Evolutionary conservation across 2,113 vertebrate genomes (phyloP).

Genomic region (Callithrix jacchus): DNA sequence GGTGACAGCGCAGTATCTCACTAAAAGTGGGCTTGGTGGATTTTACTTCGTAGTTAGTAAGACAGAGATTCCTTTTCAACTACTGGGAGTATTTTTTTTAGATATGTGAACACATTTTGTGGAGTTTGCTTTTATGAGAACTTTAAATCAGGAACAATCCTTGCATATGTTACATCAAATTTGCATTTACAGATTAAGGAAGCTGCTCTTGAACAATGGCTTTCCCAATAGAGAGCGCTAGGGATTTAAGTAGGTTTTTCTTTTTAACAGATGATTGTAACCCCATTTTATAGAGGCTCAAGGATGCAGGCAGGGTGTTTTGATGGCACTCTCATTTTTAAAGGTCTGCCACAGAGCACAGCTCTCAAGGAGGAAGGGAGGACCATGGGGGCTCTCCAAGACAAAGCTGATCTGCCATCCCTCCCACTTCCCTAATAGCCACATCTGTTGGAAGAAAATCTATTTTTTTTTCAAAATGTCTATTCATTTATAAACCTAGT

Average conservation of each 20-base stretch:
- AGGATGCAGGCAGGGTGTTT: neutral
- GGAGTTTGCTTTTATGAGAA: neutral
- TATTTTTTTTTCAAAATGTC: neutral
- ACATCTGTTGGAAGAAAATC: neutral
- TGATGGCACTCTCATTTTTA: neutral
- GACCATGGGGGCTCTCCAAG: neutral
- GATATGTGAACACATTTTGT: neutral
- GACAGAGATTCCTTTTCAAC: neutral
- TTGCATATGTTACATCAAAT: neutral
- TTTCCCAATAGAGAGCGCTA: neutral
- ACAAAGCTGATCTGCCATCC: neutral
- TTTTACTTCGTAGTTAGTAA: neutral
- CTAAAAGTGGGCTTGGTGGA: neutral
- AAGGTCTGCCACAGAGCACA: neutral
- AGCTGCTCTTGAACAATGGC: neutral
- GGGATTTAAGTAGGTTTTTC: neutral
- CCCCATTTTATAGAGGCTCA: neutral
- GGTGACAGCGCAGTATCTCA: neutral
- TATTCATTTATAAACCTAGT: no score
- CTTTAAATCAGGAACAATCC: neutral
- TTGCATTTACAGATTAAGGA: conserved; percentile 35
- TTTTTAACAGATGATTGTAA: neutral
- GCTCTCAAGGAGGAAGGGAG: neutral
- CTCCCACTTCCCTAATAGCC: neutral
- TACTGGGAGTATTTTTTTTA: neutral